Evolutionary conservation across 1,140 invertebrate genomes (phyloP).

Genomic region (Bicyclus anynana): DNA sequence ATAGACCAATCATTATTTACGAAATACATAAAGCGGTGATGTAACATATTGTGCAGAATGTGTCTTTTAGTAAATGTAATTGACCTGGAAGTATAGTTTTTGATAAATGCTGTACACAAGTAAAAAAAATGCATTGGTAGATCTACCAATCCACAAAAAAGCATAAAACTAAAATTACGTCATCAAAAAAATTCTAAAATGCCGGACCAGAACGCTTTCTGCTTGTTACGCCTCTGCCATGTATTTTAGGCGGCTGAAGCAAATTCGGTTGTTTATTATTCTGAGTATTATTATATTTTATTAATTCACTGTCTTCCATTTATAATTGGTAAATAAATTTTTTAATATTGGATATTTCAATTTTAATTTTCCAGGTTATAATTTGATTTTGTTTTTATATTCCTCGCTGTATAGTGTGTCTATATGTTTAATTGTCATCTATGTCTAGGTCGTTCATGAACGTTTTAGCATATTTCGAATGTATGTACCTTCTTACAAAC

Average conservation of each 20-base stretch:
- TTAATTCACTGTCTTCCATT: neutral
- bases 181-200: too few relatives aligned
- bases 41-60: too few relatives aligned
- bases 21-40: too few relatives aligned
- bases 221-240: too few relatives aligned
- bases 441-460: neutral
- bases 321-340: neutral
- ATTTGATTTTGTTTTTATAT: neutral
- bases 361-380: neutral
- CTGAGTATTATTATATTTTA: neutral
- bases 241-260: neutral
- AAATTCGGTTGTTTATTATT: neutral
- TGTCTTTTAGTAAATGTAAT: too few relatives aligned
- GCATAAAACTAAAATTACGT: too few relatives aligned
- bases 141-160: too few relatives aligned
- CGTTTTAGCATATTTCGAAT: neutral
- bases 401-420: neutral
- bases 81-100: too few relatives aligned
- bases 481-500: neutral
- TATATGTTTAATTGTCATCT: neutral
- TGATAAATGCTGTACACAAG: too few relatives aligned
- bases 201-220: too few relatives aligned
- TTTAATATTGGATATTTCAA: neutral
- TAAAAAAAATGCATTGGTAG: too few relatives aligned
- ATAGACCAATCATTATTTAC: too few relatives aligned